Conservation (phyloP, 2,797 vertebrate species). For the Labeo calbasu region DNA sequence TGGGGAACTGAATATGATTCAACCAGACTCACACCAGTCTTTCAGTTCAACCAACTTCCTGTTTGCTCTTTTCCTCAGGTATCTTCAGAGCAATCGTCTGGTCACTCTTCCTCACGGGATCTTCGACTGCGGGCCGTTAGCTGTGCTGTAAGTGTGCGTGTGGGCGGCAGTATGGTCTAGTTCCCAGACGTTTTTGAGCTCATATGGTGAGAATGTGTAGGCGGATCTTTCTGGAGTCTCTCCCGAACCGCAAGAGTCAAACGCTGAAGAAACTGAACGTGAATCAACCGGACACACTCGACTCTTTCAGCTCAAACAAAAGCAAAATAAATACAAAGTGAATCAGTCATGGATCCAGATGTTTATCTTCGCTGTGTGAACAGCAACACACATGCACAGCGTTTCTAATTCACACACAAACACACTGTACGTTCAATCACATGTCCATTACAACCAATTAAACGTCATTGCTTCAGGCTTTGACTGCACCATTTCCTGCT, state of each 20-base stretch:
- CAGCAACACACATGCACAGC: conserved; percentile 11
- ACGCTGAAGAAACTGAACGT: neutral
- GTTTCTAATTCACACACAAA: conserved; percentile 28
- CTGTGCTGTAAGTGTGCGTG: conserved; percentile 76
- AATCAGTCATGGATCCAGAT: neutral
- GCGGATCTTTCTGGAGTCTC: conserved; percentile 33
- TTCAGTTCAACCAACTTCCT: no score
- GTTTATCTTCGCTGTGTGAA: neutral
- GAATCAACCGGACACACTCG: neutral
- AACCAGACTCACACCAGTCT: neutral
- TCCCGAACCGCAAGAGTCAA: conserved; percentile 40
- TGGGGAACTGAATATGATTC: neutral
- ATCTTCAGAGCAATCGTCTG: conserved; percentile 80
- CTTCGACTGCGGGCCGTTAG: conserved; percentile 74
- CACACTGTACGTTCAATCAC: conserved; percentile 64
- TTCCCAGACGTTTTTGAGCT: conserved; percentile 46
- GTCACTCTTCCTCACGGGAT: conserved; percentile 74
- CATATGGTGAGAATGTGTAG: conserved; percentile 47
- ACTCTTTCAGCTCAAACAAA: conserved; percentile 31
- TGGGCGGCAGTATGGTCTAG: conserved; percentile 38
- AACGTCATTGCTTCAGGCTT: conserved; percentile 68
- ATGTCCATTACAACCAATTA: conserved; percentile 74
- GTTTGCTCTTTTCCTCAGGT: conserved; percentile 61
- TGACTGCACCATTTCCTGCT: conserved; percentile 55
- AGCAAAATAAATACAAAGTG: neutral